Evolutionary conservation across 2,888 invertebrate species (phyloP).

Genomic region (Dinocampus coccinellae): DNA sequence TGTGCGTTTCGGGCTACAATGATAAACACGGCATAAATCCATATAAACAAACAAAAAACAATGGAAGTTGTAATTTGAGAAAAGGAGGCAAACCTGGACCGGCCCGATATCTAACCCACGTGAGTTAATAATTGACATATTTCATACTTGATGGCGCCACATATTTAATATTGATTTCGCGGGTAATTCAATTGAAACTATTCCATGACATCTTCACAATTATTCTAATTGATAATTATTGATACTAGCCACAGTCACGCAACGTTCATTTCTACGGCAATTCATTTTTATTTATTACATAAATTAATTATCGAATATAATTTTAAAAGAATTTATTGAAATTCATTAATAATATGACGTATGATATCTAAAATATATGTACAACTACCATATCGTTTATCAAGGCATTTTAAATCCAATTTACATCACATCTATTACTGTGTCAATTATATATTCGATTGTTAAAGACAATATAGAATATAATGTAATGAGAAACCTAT

Average conservation of each 20-base stretch:
- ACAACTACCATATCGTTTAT: background rate
- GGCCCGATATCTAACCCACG: background rate
- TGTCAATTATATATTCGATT: conserved; percentile 1
- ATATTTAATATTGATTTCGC: background rate
- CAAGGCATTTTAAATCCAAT: background rate
- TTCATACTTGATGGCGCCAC: background rate
- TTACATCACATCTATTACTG: background rate
- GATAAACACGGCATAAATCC: background rate
- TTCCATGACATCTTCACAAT: too few relatives aligned
- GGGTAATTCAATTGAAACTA: background rate
- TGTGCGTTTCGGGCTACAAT: too few relatives aligned
- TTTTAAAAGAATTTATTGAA: too few relatives aligned
- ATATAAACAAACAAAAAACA: background rate
- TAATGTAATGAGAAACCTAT: conserved; percentile 49
- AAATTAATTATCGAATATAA: too few relatives aligned
- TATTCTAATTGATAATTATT: too few relatives aligned
- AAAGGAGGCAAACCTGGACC: too few relatives aligned
- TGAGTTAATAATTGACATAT: background rate
- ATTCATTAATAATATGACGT: background rate
- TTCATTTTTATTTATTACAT: too few relatives aligned
- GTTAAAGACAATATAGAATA: background rate
- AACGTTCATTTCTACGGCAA: too few relatives aligned
- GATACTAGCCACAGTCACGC: too few relatives aligned
- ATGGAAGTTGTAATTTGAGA: background rate
- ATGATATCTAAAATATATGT: background rate